These are phyloP conservation scores for Apamea anceps DNA, from an alignment of 2,888 invertebrate species.

Conservation along the genomic window DNA sequence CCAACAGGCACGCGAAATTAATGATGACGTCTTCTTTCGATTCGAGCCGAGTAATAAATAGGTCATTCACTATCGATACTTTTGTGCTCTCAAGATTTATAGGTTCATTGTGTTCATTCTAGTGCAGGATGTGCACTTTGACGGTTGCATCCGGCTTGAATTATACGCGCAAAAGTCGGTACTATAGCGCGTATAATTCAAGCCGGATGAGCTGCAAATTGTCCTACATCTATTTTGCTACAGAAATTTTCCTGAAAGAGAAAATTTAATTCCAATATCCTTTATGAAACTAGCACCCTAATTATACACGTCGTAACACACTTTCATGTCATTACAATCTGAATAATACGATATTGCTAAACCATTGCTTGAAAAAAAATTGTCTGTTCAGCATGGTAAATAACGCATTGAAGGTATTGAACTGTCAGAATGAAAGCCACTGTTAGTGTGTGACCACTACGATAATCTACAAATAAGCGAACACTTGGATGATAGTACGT, in stretches of 20 bases:
- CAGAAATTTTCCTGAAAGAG: slow-evolving; percentile 7
- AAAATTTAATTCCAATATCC: no score
- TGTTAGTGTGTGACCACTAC: no score
- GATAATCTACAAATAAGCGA: neutral
- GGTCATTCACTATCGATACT: slow-evolving; percentile 3
- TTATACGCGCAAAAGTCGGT: no score
- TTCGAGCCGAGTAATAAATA: slow-evolving; percentile 15
- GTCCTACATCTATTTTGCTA: neutral
- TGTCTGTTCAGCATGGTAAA: no score
- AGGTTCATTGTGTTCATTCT: slow-evolving; percentile 33
- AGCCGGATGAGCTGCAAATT: neutral
- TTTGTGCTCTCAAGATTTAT: slow-evolving; percentile 23
- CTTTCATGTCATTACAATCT: no score
- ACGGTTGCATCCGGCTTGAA: slow-evolving; percentile 8
- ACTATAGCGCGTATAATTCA: neutral
- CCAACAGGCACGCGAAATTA: neutral
- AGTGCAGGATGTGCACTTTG: slow-evolving; percentile 32
- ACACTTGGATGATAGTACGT: neutral
- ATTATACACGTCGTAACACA: no score
- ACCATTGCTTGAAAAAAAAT: no score
- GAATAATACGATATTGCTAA: no score
- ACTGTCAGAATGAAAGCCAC: no score
- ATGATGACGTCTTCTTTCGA: neutral
- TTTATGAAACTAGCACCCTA: no score
- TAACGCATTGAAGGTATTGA: no score